These are phyloP conservation scores for Xestia xanthographa DNA, from an alignment of 2,888 invertebrate species.

Conservation along the genomic window DNA sequence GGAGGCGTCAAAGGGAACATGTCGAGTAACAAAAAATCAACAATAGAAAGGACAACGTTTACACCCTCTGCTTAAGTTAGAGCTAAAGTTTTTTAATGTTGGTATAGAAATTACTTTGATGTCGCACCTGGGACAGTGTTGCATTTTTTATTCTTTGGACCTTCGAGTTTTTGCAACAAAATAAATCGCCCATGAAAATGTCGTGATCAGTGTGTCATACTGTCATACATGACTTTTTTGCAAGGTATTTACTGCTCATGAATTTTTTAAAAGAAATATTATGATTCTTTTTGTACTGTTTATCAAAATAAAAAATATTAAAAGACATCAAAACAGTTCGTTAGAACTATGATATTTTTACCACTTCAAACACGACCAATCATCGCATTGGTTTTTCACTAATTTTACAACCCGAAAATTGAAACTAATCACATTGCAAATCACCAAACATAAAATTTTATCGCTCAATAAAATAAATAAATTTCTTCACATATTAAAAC, in stretches of 20 bases:
- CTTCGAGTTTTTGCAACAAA: conserved; percentile 15
- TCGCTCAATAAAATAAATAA: conserved; percentile 28
- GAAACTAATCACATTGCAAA: conserved; percentile 30
- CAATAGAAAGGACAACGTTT: conserved; percentile 55
- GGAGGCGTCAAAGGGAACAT: conserved; percentile 60
- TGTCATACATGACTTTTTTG: conserved; percentile 4
- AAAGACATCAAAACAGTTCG: not conserved
- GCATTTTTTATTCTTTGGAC: conserved; percentile 34
- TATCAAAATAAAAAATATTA: not conserved
- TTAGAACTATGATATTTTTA: not conserved
- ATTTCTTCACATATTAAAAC: conserved; percentile 36
- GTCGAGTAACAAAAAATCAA: conserved; percentile 59
- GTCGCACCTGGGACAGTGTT: conserved; percentile 52
- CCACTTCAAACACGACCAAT: conserved; percentile 20
- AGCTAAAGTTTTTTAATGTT: conserved; percentile 52
- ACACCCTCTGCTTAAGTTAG: conserved; percentile 55
- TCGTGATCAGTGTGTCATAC: conserved; percentile 27
- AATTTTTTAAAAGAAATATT: not conserved
- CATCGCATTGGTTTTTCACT: not conserved
- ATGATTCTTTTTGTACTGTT: not conserved
- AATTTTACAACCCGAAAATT: conserved; percentile 11
- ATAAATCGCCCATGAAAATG: conserved; percentile 40
- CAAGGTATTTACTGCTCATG: not conserved
- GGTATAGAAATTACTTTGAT: conserved; percentile 37
- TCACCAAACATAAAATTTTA: conserved; percentile 29